Percentiles rank a stretch among this genome's conserved stretches.
phyloP scores from a whole-genome alignment of 1,140 invertebrate genomes.

The Mycetomoellerius zeteki region DNA sequence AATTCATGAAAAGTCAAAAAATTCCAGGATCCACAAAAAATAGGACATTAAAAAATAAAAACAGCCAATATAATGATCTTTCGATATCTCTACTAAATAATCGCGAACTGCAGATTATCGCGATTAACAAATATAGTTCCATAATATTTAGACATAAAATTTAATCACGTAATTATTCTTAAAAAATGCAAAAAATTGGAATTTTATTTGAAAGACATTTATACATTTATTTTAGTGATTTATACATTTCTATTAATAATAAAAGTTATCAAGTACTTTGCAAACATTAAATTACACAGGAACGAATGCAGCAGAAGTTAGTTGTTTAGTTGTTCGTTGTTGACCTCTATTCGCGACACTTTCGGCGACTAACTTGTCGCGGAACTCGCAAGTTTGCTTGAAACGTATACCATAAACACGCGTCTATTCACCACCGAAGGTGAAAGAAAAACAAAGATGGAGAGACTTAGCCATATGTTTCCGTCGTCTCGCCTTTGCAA shows the following conservation, averaged over 20 bases:
- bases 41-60: too few species aligned
- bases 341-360: conserved; percentile 13
- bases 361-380: conserved; percentile 19
- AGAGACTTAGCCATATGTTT: neutral
- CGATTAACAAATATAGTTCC: too few species aligned
- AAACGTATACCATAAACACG: conserved; percentile 9
- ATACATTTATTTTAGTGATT: conserved; percentile 8
- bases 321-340: conserved; percentile 12
- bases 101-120: neutral
- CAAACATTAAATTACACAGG: neutral
- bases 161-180: too few species aligned
- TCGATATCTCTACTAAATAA: too few species aligned
- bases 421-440: neutral
- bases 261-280: neutral
- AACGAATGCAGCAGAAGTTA: neutral
- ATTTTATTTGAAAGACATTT: neutral
- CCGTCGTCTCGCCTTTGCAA: neutral
- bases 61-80: too few species aligned
- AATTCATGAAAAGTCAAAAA: too few species aligned
- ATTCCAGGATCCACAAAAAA: too few species aligned
- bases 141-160: neutral
- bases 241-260: neutral
- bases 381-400: conserved; percentile 17
- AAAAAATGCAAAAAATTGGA: neutral
- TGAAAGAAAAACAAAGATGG: conserved; percentile 10